Conservation (phyloP, 2,888 invertebrate species). For the Amphipoea lucens region DNA sequence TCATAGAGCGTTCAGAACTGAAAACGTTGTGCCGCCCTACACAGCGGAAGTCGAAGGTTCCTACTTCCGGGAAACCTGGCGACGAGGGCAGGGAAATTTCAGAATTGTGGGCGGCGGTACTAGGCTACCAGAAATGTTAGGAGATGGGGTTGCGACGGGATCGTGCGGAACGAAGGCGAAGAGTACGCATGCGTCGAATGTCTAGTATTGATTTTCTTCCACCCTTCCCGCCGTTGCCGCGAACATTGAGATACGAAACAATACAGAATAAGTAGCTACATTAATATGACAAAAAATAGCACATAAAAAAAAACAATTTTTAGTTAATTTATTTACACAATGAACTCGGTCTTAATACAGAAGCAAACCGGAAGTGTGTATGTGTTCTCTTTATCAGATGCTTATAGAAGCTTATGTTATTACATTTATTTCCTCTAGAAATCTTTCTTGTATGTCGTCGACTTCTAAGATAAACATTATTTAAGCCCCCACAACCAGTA, state of each 20-base stretch:
- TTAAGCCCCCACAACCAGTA: neutral
- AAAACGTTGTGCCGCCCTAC: conserved; percentile 80
- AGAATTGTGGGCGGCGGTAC: conserved; percentile 88
- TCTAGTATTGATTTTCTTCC: conserved; percentile 52
- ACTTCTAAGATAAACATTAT: conserved; percentile 14
- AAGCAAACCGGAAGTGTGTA: conserved; percentile 1
- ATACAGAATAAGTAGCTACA: neutral
- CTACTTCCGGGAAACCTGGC: conserved; percentile 82
- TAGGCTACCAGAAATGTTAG: conserved; percentile 75
- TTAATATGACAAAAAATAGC: neutral
- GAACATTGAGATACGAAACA: conserved; percentile 24
- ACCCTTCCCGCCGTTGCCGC: conserved; percentile 22
- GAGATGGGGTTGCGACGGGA: conserved; percentile 56
- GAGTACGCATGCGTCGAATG: conserved; percentile 78
- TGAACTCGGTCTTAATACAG: conserved; percentile 12
- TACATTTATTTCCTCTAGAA: neutral
- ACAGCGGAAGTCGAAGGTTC: conserved; percentile 81
- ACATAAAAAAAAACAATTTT: neutral
- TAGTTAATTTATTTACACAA: neutral
- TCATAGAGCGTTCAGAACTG: conserved; percentile 45
- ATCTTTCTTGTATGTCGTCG: conserved; percentile 15
- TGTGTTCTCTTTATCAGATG: conserved; percentile 21
- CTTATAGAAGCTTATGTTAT: conserved; percentile 7
- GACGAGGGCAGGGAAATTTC: conserved; percentile 88
- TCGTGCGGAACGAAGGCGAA: neutral